Evolutionary conservation across 2,888 invertebrate species (phyloP).

Genomic region (Drosophila tanythrix): DNA sequence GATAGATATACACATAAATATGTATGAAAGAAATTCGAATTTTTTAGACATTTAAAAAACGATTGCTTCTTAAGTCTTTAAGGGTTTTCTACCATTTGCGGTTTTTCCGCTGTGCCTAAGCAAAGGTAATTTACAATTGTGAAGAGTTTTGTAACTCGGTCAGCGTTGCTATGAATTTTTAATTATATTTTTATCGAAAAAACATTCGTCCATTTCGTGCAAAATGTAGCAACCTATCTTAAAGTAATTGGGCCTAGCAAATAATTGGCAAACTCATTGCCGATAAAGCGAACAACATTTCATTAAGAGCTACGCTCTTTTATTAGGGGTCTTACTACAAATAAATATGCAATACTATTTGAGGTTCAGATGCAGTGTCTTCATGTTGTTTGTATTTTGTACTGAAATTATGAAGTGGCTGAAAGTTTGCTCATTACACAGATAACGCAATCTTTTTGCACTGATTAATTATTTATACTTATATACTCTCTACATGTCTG

Average conservation of each 20-base stretch:
- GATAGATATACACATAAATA: background rate
- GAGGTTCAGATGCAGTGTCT: background rate
- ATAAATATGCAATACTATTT: slow-evolving; percentile 42
- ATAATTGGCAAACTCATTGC: background rate
- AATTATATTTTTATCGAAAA: background rate
- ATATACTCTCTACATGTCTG: background rate
- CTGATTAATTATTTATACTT: background rate
- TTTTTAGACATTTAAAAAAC: background rate
- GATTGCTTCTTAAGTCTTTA: background rate
- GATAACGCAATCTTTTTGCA: background rate
- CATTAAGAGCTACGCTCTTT: background rate
- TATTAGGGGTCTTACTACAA: slow-evolving; percentile 7
- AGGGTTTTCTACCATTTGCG: background rate
- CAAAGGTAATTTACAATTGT: background rate
- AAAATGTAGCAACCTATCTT: background rate
- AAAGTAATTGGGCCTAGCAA: background rate
- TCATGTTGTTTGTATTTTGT: slow-evolving; percentile 3
- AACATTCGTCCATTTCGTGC: no score
- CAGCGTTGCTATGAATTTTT: background rate
- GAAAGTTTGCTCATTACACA: background rate
- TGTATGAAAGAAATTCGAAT: no score
- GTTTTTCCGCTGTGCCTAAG: no score
- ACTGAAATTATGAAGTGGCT: background rate
- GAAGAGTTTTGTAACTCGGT: background rate
- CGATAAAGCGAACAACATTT: slow-evolving; percentile 7